Evolutionary conservation across 1,140 invertebrate genomes (phyloP), one percentile per base, ranked within the genome.

Genomic region (Macrostomum lignano): DNA sequence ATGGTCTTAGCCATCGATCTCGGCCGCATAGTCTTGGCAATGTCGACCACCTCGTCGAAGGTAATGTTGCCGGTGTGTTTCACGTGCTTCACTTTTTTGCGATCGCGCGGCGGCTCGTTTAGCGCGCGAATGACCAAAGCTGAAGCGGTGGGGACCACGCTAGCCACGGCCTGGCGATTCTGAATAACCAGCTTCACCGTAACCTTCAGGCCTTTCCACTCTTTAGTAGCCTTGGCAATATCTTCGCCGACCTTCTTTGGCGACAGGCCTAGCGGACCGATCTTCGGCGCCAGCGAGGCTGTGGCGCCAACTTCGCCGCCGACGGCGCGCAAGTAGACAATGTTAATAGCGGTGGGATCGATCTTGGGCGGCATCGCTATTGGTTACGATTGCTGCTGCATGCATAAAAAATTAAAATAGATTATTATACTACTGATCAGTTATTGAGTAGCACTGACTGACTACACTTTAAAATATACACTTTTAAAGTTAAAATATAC

Each of bases 201-300:
- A 42, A 98, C 88, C 63, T 94, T 94, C 26, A 98, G 60, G 44
- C 88, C 91, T 54, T 96, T 96, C 88, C 88, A 98, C 47, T 96
- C 88, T 33, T 71, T 67, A 9, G 88, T 96, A 1, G 82, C 79
- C 59, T 98, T 98, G 35, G 86, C 82, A 51, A 98, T 98, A 59
- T 98, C 91, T 66, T 98, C 91, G 67, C 88, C 91, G 49, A 98
- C 73, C 68, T 98, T 98, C 63, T 98, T 98, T 20, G 91, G 91
- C 25, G 86, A 86, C 65, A 96, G 64, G 73, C 86, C 88, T 38
- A 96, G 67, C 20, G 88, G 86, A 73, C 86, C 86, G 49, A 96
- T 93, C 68, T 98, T 98, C 25, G 88, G 91, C 47, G 88, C 91
- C 47, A 98, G 65, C 10, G 86, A 82, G 35, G 91, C 91, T 41